Evolutionary conservation across 1,140 invertebrate species (phyloP).

Genomic region (Phortica variegata): DNA sequence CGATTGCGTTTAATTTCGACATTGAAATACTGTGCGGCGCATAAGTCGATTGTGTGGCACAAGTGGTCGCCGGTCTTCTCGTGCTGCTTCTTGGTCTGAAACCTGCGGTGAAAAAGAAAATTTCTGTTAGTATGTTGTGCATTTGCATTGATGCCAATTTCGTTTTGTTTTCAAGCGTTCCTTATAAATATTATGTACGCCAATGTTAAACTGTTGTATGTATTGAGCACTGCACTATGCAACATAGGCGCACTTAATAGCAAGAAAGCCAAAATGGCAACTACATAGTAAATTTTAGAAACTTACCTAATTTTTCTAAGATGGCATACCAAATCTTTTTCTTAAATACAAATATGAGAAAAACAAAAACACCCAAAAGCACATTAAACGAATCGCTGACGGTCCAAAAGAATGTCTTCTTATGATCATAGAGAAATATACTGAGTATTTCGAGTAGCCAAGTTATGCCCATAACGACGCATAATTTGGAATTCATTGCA

Average conservation of each 20-base stretch:
- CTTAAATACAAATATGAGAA: slow-evolving; percentile 67
- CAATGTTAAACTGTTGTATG: too few species aligned
- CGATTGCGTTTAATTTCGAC: slow-evolving; percentile 16
- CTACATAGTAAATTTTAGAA: not conserved
- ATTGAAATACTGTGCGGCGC: slow-evolving; percentile 19
- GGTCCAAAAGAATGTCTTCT: slow-evolving; percentile 60
- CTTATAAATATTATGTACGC: too few species aligned
- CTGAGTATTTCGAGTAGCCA: slow-evolving; percentile 70
- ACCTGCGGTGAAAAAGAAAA: too few species aligned
- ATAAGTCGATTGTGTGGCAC: slow-evolving; percentile 27
- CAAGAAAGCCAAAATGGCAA: not conserved
- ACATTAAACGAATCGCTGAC: slow-evolving; percentile 64
- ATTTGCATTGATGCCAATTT: not conserved
- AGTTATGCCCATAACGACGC: slow-evolving; percentile 73
- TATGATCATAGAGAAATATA: slow-evolving; percentile 56
- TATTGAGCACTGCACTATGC: too few species aligned
- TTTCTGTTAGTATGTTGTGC: not conserved
- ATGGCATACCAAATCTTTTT: slow-evolving; percentile 62
- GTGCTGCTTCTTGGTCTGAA: too few species aligned
- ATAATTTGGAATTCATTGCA: slow-evolving; percentile 70
- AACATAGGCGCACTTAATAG: not conserved
- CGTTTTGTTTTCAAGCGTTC: too few species aligned
- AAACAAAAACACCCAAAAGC: slow-evolving; percentile 66
- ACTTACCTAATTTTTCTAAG: slow-evolving; percentile 59
- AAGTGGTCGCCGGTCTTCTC: not conserved